Evolutionary conservation across 2,113 vertebrate genomes (phyloP), one percentile per base, ranked within the genome.

Genomic region (Sylvietta virens): DNA sequence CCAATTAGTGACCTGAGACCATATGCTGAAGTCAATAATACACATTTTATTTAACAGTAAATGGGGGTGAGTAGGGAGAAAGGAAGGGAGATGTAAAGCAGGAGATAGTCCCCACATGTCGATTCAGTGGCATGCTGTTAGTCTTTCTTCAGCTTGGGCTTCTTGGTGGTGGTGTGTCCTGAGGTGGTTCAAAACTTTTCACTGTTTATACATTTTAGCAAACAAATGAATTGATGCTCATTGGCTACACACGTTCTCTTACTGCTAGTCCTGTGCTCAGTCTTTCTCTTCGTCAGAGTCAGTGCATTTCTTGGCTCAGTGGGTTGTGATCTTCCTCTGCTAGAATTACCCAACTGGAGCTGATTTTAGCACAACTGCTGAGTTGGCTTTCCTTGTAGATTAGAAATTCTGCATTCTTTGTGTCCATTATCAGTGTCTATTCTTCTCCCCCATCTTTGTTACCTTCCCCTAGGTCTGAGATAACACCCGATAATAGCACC

Each of bases 41-140:
- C 18, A 39, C 15, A 8, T 66, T 81, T 88, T 44, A 57, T 88
- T 58, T 88, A 33, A 20, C 58, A 44, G 37, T 58, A 72, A 37
- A 28, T 44, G 15, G 4, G 8, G 6, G 3, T 40, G 9, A 9
- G 7, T 47, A 21, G 19, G 31, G 26, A 18, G 9, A 47, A 39
- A n/a, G 28, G 30, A 45, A 64, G 11, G 3, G 30, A 30, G 13
- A 48, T 17, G 17, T 42, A 35, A 65, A 64, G 57, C 11, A 37
- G 31, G 60, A 42, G 22, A 37, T 33, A 27, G 18, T 37, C 31
- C 19, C 26, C 16, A 40, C 9, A 9, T 0, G 0, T 56, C 35
- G 17, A 48, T 56, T 30, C 22, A 37, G 27, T 42, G 18, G 8
- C 11, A 23, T 33, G 15, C 21, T 56, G 15, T 37, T 88, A 30